Base-by-base conservation (phyloP, 2,797 vertebrate species). In the Chromis chromis region DNA sequence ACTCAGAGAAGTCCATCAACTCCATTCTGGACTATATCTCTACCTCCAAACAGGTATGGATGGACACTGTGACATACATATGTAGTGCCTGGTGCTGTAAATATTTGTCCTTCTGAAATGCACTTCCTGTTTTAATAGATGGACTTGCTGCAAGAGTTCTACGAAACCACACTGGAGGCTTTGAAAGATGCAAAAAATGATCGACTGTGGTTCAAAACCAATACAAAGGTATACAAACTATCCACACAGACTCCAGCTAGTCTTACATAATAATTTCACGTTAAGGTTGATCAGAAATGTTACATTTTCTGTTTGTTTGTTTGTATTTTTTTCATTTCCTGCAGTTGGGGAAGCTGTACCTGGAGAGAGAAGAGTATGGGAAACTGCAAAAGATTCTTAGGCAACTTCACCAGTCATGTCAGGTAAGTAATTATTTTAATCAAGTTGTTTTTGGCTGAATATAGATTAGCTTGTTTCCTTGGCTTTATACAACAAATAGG, bases 1-100 rank as follows among this genome's bases (percentile, higher is more conserved):
- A 99, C 88, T 99, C 98, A 6, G 98, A 99, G 93, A 99, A 99
- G 91, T 99, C 98, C 64, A 99, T 99, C 90, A 99, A 99, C 94
- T 99, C 98, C 86, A 99, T 99, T 90, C 95, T 99, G 92, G 98
- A 99, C 94, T 99, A 99, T 91, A 99, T 99, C 91, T 99, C 98
- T 87, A 99, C 98, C 89, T 99, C 98, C 85, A 99, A 99, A 95
- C 98, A 99, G 97, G 98, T 99, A 94, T 86, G 90, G 9, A 42
- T 31, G 0, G 2, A 65, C 4, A 14, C 0, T 4, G 6, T 14
- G 42, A 61, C 16, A 55, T 52, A 4, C 3, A 48, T 28, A 16
- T 49, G 1, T 52, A 42, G 4, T 28, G 31, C 11, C 10, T 2
- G 1, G 1, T 60, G 21, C 76, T 46, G 42, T 39, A 22, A 83